Conservation (phyloP, 1,140 invertebrate species). For the Ridgeia piscesae region DNA sequence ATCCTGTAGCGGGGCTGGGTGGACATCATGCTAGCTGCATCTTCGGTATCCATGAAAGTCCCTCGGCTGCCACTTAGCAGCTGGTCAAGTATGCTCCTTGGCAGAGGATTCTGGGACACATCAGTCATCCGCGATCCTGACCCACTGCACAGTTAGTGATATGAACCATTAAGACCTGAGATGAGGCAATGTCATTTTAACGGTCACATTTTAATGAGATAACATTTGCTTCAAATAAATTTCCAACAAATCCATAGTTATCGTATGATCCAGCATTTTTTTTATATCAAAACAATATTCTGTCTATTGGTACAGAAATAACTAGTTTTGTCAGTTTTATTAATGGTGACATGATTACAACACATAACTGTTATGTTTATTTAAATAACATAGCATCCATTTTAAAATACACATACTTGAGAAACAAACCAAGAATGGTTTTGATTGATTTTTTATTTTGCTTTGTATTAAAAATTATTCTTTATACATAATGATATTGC, state of each 20-base stretch:
- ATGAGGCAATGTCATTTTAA: background rate
- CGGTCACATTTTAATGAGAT: background rate
- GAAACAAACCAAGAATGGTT: no score
- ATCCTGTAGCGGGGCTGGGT: background rate
- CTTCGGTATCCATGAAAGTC: background rate
- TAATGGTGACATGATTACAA: no score
- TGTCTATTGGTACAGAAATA: no score
- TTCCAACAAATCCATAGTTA: no score
- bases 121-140: background rate
- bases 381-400: no score
- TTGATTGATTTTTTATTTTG: background rate
- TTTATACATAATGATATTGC: background rate
- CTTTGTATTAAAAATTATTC: slow-evolving; percentile 1
- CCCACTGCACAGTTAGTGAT: background rate
- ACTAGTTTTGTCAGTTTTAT: no score
- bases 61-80: background rate
- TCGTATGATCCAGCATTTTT: no score
- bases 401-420: no score
- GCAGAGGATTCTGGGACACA: background rate
- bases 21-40: background rate
- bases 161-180: background rate
- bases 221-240: background rate
- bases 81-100: background rate
- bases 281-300: no score
- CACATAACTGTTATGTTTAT: no score